phyloP scores from a whole-genome alignment of 1,140 invertebrate species.

The Heliconius himera region DNA sequence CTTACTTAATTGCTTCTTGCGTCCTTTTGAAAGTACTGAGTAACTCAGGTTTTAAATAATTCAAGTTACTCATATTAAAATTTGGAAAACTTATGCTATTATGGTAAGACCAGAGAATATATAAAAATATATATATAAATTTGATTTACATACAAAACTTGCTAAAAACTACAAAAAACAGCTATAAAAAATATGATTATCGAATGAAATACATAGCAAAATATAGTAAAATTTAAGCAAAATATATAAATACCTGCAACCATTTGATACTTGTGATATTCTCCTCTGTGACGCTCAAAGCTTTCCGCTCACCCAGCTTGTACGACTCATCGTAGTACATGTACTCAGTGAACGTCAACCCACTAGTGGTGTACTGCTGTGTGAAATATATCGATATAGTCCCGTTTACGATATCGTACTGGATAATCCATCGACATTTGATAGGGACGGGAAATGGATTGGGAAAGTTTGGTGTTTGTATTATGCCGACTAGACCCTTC shows the following conservation, averaged over 20 bases:
- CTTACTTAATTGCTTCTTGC: too few relatives aligned
- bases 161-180: too few relatives aligned
- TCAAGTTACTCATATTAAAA: too few relatives aligned
- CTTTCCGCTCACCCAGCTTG: constrained; percentile 84
- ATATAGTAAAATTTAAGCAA: neutral
- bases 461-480: constrained; percentile 92
- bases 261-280: constrained; percentile 87
- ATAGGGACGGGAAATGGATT: constrained; percentile 56
- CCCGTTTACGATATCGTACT: constrained; percentile 85
- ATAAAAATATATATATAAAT: too few relatives aligned
- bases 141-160: too few relatives aligned
- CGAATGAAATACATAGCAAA: too few relatives aligned
- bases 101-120: too few relatives aligned
- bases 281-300: constrained; percentile 86
- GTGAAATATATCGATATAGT: constrained; percentile 93
- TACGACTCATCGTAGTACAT: constrained; percentile 88
- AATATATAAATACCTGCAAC: constrained; percentile 81
- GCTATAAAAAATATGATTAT: too few relatives aligned
- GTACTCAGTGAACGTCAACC: constrained; percentile 91
- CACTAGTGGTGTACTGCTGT: constrained; percentile 92
- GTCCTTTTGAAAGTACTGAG: too few relatives aligned
- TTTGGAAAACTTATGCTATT: too few relatives aligned
- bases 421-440: constrained; percentile 92
- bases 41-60: too few relatives aligned
- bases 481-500: constrained; percentile 84